Evolutionary conservation across 2,113 vertebrate genomes (phyloP).

Genomic region (Panthera tigris): DNA sequence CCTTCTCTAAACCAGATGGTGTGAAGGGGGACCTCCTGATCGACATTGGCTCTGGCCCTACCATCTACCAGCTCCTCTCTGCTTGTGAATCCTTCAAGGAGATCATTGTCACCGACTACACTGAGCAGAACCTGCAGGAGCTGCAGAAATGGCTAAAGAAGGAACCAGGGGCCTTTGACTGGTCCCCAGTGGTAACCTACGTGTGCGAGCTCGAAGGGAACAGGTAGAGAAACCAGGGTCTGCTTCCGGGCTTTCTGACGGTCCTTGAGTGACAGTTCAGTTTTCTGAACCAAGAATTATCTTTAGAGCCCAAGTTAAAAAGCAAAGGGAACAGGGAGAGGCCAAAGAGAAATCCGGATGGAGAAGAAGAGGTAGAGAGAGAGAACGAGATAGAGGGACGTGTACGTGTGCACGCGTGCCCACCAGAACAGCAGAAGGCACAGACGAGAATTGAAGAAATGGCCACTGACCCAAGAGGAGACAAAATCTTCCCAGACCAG

Average conservation of each 20-base stretch:
- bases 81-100: constrained; percentile 81
- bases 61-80: constrained; percentile 82
- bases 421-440: not conserved
- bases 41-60: constrained; percentile 82
- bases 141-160: constrained; percentile 81
- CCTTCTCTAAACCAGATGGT: constrained; percentile 50
- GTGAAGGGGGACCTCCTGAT: constrained; percentile 79
- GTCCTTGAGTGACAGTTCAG: not conserved
- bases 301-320: not conserved
- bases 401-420: rapidly evolving
- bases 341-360: not conserved
- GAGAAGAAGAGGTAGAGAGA: not conserved
- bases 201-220: constrained; percentile 83
- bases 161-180: constrained; percentile 81
- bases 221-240: constrained; percentile 70
- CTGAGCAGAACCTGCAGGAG: constrained; percentile 78
- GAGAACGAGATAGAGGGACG: not conserved
- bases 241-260: not conserved
- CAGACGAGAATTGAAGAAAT: not conserved
- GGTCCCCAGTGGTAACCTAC: constrained; percentile 77
- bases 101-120: constrained; percentile 80
- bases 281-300: not conserved
- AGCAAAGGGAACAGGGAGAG: not conserved
- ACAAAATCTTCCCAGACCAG: not conserved
- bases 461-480: not conserved